Conservation (phyloP, 30 jellyfish, hydroid and myxozoan species). For the Catostylus mosaicus region DNA sequence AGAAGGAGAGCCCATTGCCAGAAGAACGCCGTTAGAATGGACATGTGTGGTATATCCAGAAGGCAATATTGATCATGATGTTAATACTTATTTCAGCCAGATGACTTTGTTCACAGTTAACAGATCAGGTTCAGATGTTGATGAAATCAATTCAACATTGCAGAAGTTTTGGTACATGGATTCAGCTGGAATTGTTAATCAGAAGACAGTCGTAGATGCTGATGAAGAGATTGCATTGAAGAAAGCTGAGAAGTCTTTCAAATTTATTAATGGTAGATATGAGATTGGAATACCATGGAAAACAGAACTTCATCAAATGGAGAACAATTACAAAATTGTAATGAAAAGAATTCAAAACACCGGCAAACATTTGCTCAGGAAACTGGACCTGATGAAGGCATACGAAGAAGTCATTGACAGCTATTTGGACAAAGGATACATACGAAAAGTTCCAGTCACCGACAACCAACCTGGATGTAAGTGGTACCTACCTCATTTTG, state of each 20-base stretch:
- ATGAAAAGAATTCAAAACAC: background rate
- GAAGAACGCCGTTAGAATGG: slow-evolving; percentile 53
- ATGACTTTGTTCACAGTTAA: background rate
- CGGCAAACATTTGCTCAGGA: slow-evolving; percentile 29
- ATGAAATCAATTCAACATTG: slow-evolving; percentile 5
- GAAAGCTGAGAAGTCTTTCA: slow-evolving; percentile 21
- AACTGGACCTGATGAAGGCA: slow-evolving; percentile 1
- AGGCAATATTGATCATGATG: background rate
- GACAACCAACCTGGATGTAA: background rate
- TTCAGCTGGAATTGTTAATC: background rate
- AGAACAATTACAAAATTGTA: slow-evolving; percentile 28
- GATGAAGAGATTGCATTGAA: slow-evolving; percentile 10
- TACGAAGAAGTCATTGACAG: slow-evolving; percentile 11
- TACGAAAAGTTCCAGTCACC: background rate
- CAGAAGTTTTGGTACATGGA: slow-evolving; percentile 2
- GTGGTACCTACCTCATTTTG: slow-evolving; percentile 58
- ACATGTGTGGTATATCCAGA: background rate
- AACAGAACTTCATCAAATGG: background rate
- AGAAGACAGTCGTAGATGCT: background rate
- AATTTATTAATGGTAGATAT: slow-evolving; percentile 30
- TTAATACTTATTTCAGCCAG: background rate
- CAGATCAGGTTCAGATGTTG: background rate
- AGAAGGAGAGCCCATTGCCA: slow-evolving; percentile 45
- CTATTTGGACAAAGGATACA: slow-evolving; percentile 18
- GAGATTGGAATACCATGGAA: slow-evolving; percentile 44